Evolutionary conservation across 2,888 invertebrate genomes (phyloP).

Genomic region (Apoda limacodes): DNA sequence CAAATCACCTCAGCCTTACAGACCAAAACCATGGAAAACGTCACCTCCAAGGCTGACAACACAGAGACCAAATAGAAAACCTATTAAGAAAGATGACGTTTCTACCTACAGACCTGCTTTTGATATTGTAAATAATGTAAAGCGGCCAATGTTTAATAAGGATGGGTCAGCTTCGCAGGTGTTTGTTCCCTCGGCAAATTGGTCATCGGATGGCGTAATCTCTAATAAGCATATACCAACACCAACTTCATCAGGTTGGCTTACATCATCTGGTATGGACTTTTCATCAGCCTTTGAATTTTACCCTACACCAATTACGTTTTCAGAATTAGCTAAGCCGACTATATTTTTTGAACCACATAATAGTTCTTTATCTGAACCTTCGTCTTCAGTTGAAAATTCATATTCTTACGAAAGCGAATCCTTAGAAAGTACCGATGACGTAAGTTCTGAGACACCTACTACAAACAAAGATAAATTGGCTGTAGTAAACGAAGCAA

Average conservation of each 20-base stretch:
- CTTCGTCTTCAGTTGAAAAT: conserved; percentile 23
- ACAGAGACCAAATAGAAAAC: conserved; percentile 43
- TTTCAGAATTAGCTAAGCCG: conserved; percentile 31
- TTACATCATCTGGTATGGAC: conserved; percentile 53
- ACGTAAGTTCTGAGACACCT: conserved; percentile 30
- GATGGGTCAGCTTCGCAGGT: conserved; percentile 53
- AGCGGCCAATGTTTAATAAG: conserved; percentile 41
- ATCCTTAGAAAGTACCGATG: conserved; percentile 32
- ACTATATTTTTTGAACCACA: conserved; percentile 26
- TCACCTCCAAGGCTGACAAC: conserved; percentile 37
- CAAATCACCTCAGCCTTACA: conserved; percentile 44
- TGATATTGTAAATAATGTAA: conserved; percentile 46
- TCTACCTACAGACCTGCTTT: conserved; percentile 57
- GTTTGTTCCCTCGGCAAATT: conserved; percentile 46
- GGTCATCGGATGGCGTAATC: conserved; percentile 30
- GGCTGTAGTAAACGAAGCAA: conserved; percentile 30
- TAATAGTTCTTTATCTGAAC: conserved; percentile 31
- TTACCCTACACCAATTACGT: conserved; percentile 42
- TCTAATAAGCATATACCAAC: conserved; percentile 32
- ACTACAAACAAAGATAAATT: conserved; percentile 23
- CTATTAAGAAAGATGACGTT: conserved; percentile 43
- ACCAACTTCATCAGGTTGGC: conserved; percentile 53
- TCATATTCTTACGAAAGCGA: conserved; percentile 36
- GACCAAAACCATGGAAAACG: conserved; percentile 45
- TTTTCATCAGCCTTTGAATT: conserved; percentile 56